phyloP scores from a whole-genome alignment of 2,113 vertebrate species.

The Mungos mungo region DNA sequence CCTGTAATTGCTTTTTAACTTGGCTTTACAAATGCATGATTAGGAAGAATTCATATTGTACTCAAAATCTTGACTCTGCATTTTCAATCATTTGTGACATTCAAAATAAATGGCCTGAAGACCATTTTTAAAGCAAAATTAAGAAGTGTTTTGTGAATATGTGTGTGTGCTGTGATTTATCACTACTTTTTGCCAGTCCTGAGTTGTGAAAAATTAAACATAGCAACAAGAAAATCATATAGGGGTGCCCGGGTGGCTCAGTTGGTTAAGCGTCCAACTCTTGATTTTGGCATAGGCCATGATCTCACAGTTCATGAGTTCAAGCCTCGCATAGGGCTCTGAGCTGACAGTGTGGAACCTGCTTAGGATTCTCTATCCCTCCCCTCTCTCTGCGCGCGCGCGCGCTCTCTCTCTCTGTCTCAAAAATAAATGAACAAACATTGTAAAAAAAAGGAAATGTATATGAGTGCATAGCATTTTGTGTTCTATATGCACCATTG shows the following conservation, averaged over 20 bases:
- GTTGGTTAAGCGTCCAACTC: too few species aligned
- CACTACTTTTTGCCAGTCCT: not conserved
- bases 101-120: not conserved
- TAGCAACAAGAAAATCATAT: not conserved
- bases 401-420: too few species aligned
- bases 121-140: not conserved
- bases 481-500: not conserved
- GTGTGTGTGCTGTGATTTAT: not conserved
- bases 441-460: too few species aligned
- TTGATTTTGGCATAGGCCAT: too few species aligned
- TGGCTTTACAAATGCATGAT: not conserved
- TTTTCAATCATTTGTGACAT: not conserved
- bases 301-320: too few species aligned
- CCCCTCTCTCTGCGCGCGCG: too few species aligned
- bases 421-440: too few species aligned
- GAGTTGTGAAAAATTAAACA: conserved; percentile 24
- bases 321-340: too few species aligned
- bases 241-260: too few species aligned
- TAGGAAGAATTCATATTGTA: not conserved
- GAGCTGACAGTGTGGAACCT: too few species aligned
- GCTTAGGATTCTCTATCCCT: too few species aligned
- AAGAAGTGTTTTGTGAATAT: not conserved
- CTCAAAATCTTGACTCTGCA: not conserved
- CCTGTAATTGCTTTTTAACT: not conserved
- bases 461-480: not conserved